Evolutionary conservation across 2,888 invertebrate genomes (phyloP), one percentile per base, ranked within the genome.

Genomic region (Pachymerium ferrugineum): DNA sequence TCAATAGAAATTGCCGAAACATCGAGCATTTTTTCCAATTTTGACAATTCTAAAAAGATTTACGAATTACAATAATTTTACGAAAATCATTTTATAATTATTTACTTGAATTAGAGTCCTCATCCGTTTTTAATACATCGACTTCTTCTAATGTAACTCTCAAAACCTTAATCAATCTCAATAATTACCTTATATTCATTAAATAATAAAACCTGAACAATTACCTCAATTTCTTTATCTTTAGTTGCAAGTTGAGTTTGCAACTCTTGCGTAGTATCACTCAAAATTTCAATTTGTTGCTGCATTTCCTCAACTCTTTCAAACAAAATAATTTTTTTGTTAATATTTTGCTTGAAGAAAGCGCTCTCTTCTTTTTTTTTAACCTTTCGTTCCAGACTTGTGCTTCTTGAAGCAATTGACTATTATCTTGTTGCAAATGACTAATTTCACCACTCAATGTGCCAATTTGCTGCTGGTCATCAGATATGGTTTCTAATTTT

Each of bases 1-100:
- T 89, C 88, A 0, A 88, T 88, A 78, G 87, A 87, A 14, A 86
- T 82, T 67, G 85, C 85, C 42, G 86, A 86, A 42, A 86, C 84
- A 77, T 88, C 86, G 68, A 88, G 84, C 28, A 88, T 80, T 74
- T 85, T 85, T 38, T 85, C 83, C 19, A 74, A 33, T 5, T 73
- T 71, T 29, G 74, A 35, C n/a, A 19, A 54, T 30, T 68, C 73
- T 73, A 19, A 19, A 70, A 70, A 6, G 28, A 47, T 16, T 35
- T 47, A 31, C 12, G 29, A 22, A 14, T 29, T 35, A 19, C 1
- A 30, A 16, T 70, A 25, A 30, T 16, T 38, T 38, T 38, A n/a
- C 14, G 16, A 38, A 38, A 38, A 38, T 47, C n/a, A 1, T 3
- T 16, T 47, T 47, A 3, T 4, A 19, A 19, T 1, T 22, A 12